Conservation (phyloP, 2,888 invertebrate genomes). For the Scaptomyza parva region DNA sequence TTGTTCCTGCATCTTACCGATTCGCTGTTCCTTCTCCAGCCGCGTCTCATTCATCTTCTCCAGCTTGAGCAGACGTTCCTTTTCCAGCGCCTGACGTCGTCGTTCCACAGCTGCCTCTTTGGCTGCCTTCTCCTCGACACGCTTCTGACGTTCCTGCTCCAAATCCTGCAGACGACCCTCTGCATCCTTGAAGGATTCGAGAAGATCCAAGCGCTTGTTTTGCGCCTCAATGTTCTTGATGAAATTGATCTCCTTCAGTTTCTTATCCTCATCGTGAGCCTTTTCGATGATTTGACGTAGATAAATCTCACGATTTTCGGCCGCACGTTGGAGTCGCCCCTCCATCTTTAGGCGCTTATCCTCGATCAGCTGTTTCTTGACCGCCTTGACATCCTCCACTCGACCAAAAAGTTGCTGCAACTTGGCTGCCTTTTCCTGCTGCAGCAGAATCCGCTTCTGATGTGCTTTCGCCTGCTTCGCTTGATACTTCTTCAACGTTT, state of each 20-base stretch:
- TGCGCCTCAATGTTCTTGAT: constrained; percentile 98
- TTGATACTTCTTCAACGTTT: constrained; percentile 92
- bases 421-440: constrained; percentile 93
- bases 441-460: constrained; percentile 92
- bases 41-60: constrained; percentile 91
- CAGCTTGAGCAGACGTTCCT: constrained; percentile 91
- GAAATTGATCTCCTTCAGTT: constrained; percentile 98
- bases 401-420: constrained; percentile 94
- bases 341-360: constrained; percentile 92
- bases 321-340: constrained; percentile 91
- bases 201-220: constrained; percentile 95
- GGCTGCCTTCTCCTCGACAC: constrained; percentile 93
- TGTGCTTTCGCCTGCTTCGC: constrained; percentile 97
- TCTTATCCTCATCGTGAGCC: constrained; percentile 98
- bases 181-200: constrained; percentile 92
- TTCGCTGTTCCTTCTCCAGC: constrained; percentile 92
- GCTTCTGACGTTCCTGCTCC: constrained; percentile 93
- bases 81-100: constrained; percentile 92
- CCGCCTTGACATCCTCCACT: constrained; percentile 93
- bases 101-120: constrained; percentile 98
- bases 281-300: constrained; percentile 94
- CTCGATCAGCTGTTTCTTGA: constrained; percentile 94
- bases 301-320: constrained; percentile 94
- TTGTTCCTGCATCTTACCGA: constrained; percentile 90
- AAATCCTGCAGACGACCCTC: constrained; percentile 91